Evolutionary conservation across 2,113 vertebrate species (phyloP).

Genomic region (Calonectris borealis): DNA sequence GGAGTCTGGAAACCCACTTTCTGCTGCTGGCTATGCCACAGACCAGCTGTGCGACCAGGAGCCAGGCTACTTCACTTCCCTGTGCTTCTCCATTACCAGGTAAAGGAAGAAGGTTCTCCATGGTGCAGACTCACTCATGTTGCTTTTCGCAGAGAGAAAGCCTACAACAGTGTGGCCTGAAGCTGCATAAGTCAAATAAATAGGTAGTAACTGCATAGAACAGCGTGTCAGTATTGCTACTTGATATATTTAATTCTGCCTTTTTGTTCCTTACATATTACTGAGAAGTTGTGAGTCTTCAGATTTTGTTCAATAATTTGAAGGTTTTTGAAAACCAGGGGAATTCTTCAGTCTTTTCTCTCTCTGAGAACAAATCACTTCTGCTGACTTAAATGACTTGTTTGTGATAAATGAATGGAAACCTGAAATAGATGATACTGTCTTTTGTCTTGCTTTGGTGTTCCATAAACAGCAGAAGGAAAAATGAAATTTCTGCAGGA

Average conservation of each 20-base stretch:
- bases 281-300: not conserved
- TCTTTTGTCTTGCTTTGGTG: not conserved
- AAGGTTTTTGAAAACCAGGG: not conserved
- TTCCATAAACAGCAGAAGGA: slow-evolving; percentile 9
- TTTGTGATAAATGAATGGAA: not conserved
- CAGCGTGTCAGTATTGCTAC: not conserved
- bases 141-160: not conserved
- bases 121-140: not conserved
- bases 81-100: not conserved
- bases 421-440: not conserved
- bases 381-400: not conserved
- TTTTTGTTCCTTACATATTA: not conserved
- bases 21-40: not conserved
- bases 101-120: not conserved
- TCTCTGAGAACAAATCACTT: not conserved
- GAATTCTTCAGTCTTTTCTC: not conserved
- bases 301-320: not conserved
- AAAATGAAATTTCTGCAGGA: not conserved
- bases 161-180: not conserved
- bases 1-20: not conserved
- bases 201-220: not conserved
- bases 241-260: not conserved
- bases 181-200: not conserved
- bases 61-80: not conserved
- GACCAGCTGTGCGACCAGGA: not conserved